Evolutionary conservation across 2,888 invertebrate species (phyloP).

Genomic region (Stenurella melanura): DNA sequence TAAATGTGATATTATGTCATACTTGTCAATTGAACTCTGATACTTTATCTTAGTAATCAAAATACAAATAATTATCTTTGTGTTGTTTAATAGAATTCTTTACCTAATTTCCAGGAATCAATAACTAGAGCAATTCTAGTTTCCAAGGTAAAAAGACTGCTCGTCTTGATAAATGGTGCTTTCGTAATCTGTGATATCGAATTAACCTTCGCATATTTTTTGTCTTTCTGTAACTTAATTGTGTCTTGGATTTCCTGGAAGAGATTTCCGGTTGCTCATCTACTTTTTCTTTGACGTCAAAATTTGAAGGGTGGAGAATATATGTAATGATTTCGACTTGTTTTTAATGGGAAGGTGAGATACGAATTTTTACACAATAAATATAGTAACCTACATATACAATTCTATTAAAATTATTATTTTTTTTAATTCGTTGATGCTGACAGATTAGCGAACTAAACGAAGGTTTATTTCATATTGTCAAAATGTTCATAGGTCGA

Average conservation of each 20-base stretch:
- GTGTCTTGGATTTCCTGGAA: constrained; percentile 13
- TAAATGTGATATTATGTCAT: too few relatives aligned
- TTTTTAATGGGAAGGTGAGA: too few relatives aligned
- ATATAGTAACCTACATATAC: too few relatives aligned
- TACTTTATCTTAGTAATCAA: not conserved
- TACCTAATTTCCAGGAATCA: not conserved
- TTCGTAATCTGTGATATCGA: constrained; percentile 23
- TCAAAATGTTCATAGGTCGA: too few relatives aligned
- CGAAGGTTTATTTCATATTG: too few relatives aligned
- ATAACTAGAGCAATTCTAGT: not conserved
- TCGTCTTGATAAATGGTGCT: constrained; percentile 18
- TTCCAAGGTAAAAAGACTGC: not conserved
- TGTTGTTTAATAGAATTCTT: not conserved
- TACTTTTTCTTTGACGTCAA: constrained; percentile 12
- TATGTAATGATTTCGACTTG: not conserved
- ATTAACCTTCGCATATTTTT: constrained; percentile 20
- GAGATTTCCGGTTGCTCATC: constrained; percentile 11
- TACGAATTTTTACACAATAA: too few relatives aligned
- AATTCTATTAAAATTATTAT: too few relatives aligned
- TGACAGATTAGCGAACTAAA: too few relatives aligned
- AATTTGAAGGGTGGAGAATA: constrained; percentile 6
- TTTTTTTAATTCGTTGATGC: too few relatives aligned
- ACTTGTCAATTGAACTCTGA: too few relatives aligned
- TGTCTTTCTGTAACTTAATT: constrained; percentile 19
- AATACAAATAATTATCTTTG: not conserved